Conservation (phyloP, 2,797 vertebrate species). For the Hipposideros larvatus region DNA sequence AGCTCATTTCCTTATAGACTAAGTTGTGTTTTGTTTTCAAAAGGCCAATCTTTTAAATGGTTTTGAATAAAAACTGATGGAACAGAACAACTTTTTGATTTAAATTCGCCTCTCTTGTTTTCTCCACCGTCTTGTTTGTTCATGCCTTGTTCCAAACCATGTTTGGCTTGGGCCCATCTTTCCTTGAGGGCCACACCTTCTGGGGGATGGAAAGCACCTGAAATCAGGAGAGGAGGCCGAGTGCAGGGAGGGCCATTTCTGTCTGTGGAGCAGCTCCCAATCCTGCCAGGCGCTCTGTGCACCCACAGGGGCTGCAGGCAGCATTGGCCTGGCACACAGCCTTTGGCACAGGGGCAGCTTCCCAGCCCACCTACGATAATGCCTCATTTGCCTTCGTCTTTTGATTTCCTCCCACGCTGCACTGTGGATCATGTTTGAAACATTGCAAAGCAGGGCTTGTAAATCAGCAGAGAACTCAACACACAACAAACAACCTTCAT, state of each 20-base stretch:
- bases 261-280: rapidly evolving
- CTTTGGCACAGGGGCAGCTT: not conserved
- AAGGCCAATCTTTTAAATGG: not conserved
- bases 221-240: not conserved
- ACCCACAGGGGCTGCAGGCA: rapidly evolving
- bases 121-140: not conserved
- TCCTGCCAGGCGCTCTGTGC: not conserved
- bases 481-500: not conserved
- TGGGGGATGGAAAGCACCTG: not conserved
- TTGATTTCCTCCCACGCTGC: not conserved
- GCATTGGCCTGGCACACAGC: rapidly evolving
- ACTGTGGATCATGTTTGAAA: not conserved
- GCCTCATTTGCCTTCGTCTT: not conserved
- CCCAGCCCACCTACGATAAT: not conserved
- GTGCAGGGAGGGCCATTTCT: not conserved
- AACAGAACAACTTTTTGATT: not conserved
- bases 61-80: not conserved
- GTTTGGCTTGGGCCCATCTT: not conserved
- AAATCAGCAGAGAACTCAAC: not conserved
- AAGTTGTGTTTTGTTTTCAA: not conserved
- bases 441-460: rapidly evolving
- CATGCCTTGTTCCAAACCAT: not conserved
- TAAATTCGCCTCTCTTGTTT: not conserved
- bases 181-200: not conserved
- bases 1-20: not conserved